A percentile compares a stretch with the other conserved stretches of the same genome.
Evolutionary conservation across 30 jellyfish, hydroid and myxozoan genomes (phyloP).

Genomic region (Turritopsis dohrnii): DNA sequence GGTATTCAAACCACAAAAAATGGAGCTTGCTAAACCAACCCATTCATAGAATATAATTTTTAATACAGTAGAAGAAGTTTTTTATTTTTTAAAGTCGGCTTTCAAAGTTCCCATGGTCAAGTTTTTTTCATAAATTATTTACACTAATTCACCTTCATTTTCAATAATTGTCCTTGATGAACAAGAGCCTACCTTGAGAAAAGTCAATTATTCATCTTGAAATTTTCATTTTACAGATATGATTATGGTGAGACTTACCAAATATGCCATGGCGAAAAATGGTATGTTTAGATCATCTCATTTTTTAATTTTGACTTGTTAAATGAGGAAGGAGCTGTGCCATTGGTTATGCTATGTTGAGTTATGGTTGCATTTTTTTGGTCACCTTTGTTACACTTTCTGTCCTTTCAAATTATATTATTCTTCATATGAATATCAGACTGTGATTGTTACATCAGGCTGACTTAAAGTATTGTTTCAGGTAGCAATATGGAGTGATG

Average conservation of each 20-base stretch:
- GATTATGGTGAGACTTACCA: conserved; percentile 8
- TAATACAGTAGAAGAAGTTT: background rate
- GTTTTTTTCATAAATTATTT: background rate
- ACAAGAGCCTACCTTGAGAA: background rate
- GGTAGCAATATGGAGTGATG: background rate
- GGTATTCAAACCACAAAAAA: background rate
- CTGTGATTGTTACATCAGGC: too few relatives aligned
- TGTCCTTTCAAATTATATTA: background rate
- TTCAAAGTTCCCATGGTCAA: background rate
- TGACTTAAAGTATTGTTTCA: background rate
- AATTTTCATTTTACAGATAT: background rate
- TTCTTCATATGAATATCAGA: background rate
- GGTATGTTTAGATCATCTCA: background rate
- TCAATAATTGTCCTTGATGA: background rate
- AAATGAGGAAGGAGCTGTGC: background rate
- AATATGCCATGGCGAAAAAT: conserved; percentile 14
- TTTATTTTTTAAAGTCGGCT: background rate
- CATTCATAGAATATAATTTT: too few relatives aligned
- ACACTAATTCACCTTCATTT: background rate
- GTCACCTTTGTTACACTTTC: background rate
- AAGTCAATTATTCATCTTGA: background rate
- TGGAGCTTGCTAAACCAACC: background rate
- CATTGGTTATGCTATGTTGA: background rate
- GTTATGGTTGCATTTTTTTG: background rate
- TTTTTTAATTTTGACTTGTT: background rate